Evolutionary conservation across 2,888 invertebrate genomes (phyloP), one percentile per base, ranked within the genome.

Genomic region (Hypena proboscidalis): DNA sequence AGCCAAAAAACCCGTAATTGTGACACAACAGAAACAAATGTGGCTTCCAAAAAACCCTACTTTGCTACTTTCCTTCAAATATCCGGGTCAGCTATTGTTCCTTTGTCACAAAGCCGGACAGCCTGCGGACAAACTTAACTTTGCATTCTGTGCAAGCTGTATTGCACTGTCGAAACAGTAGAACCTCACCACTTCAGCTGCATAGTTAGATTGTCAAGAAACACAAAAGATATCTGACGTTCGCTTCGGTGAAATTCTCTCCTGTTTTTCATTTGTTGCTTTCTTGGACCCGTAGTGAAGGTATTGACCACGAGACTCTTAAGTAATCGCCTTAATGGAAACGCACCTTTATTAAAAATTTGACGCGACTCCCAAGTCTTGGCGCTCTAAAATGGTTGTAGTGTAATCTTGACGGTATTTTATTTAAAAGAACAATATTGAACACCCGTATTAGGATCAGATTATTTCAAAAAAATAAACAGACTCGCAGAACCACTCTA

Each of bases 71-170:
- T 79, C 75, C 79, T 75, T 72, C 70, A 77, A 80, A 82, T 83
- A 85, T 84, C 80, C 82, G 80, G 83, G 84, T 83, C 84, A 77
- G 62, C 74, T 70, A 83, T 85, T 85, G 83, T 85, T 83, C 82
- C 80, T 84, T 85, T 85, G 83, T 85, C 78, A 75, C 69, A 56
- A 60, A 69, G 62, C 78, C 75, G 82, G 82, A 83, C 83, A 77
- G 74, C 68, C 75, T 58, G 55, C 36, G 43, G 62, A 61, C 83
- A 67, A 80, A 78, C 62, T 72, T 79, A 75, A 45, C 53, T 77
- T 71, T 81, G 75, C 81, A 58, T 64, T 59, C 58, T 36, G 14
- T 65, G 52, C 59, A 65, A 46, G 39, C 60, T 52, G 45, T 67
- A 70, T 57, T 66, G 58, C 58, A 58, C 51, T 29, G 45, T 22